Evolutionary conservation across 1,140 invertebrate genomes (phyloP), one percentile per base, ranked within the genome.

Genomic region (Pseudomyrmex sp.): DNA sequence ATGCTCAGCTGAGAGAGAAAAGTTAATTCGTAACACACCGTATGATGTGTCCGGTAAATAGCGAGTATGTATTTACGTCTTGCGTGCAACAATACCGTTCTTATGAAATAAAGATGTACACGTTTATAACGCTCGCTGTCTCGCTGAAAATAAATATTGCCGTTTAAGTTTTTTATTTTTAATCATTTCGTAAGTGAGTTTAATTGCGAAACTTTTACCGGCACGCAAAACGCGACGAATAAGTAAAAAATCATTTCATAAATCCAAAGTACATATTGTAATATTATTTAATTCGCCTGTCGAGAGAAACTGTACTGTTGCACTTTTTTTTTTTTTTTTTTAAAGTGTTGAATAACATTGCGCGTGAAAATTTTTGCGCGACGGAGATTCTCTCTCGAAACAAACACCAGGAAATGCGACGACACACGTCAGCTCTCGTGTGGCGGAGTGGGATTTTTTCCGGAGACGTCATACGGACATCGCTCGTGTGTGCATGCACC

Each of bases 401-500:
- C 18, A 50, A 62, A 62, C 70, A 20, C 0, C 72, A 75, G 72
- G 18, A 74, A 48, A n/a, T 0, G 2, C 59, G 8, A 18, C 12
- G 44, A 50, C 59, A 61, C 48, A 50, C 44, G n/a, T 4, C 15
- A 46, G 15, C 44, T 52, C 23, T 20, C 62, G 44, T 46, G 23
- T 15, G 18, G 74, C 15, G 50, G 23, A 18, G 74, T 15, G 63
- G n/a, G 23, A 77, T 77, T 52, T 77, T 69, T 76, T 59, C 15
- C 20, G 10, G 20, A 26, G 8, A 48, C 20, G 44, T 79, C 65
- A 80, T 20, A 58, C 76, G 48, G 58, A 63, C 76, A 70, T 48
- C 44, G 46, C 69, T 20, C 80, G 26, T 83, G 72, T 56, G 18
- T 83, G 70, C 44, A 79, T 46, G 50, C 80, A 82, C 54, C 62